These are phyloP conservation scores for Zosterops borbonicus DNA, from an alignment of 2,113 vertebrate genomes.

Conservation along the genomic window DNA sequence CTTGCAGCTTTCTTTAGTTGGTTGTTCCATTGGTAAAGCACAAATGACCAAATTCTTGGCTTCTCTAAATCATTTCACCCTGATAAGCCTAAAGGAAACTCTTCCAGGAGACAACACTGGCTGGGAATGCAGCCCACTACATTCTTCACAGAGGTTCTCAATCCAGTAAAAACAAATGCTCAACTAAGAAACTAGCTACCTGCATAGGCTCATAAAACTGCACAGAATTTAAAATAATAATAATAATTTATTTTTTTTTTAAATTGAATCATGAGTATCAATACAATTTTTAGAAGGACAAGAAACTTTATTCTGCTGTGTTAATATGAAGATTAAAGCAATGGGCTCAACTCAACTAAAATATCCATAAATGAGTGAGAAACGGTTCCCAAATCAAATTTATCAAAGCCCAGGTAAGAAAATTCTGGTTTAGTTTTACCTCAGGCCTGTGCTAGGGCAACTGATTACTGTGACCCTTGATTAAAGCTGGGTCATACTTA, in stretches of 20 bases:
- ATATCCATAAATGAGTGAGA: background rate
- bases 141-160: background rate
- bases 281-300: background rate
- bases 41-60: background rate
- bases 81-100: background rate
- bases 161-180: background rate
- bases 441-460: background rate
- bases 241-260: too few species aligned
- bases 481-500: background rate
- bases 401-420: background rate
- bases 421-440: background rate
- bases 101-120: background rate
- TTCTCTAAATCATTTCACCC: background rate
- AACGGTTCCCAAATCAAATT: background rate
- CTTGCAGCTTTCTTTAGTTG: background rate
- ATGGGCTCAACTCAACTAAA: background rate
- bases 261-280: background rate
- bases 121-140: background rate
- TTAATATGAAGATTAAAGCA: background rate
- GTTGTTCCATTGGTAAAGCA: background rate
- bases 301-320: background rate
- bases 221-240: background rate
- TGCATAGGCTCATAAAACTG: background rate
- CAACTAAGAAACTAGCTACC: background rate
- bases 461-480: background rate